These are phyloP conservation scores for Drosophila tropicalis DNA, from an alignment of 1,140 invertebrate genomes.

Conservation along the genomic window DNA sequence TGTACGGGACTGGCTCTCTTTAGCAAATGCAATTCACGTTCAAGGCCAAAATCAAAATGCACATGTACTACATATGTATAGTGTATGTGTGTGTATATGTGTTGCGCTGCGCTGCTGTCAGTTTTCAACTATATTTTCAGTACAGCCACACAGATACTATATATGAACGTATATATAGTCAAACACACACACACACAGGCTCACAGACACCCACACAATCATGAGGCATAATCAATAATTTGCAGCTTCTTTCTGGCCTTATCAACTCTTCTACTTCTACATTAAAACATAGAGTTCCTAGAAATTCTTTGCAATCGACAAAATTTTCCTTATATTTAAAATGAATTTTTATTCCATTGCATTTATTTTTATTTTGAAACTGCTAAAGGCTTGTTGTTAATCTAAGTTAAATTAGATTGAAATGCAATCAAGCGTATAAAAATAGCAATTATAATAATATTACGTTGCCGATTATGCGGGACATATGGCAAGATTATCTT, in stretches of 20 bases:
- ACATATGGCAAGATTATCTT: too few species aligned
- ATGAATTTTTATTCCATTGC: constrained; percentile 24
- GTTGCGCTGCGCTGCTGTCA: constrained; percentile 55
- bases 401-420: constrained; percentile 37
- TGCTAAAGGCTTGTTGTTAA: constrained; percentile 24
- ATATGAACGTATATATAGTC: constrained; percentile 23
- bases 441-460: constrained; percentile 38
- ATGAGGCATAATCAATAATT: constrained; percentile 60
- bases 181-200: constrained; percentile 30
- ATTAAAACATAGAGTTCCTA: neutral
- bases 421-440: constrained; percentile 66
- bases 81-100: constrained; percentile 29
- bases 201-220: constrained; percentile 16
- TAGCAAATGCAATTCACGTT: constrained; percentile 83
- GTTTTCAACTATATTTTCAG: constrained; percentile 59
- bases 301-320: neutral
- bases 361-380: neutral
- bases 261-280: constrained; percentile 5
- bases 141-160: constrained; percentile 35
- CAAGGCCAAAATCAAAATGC: constrained; percentile 74
- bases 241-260: constrained; percentile 49
- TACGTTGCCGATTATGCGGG: neutral
- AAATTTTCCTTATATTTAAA: neutral
- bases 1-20: constrained; percentile 35
- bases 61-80: constrained; percentile 38